Conservation (phyloP, 2,888 invertebrate genomes). For the Chrysodeixis includens region DNA sequence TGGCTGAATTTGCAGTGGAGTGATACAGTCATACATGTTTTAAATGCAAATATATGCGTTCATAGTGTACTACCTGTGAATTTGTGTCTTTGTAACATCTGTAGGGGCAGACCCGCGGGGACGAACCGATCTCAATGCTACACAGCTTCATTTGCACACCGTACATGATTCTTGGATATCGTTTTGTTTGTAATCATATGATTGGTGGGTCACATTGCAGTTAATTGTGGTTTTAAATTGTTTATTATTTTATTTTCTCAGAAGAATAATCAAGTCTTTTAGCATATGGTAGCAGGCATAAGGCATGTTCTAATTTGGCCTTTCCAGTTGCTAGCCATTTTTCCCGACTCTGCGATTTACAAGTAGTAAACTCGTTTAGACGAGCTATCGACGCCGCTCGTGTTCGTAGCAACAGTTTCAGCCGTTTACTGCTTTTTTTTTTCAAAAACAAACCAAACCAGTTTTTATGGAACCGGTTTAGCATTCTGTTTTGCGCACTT, state of each 20-base stretch:
- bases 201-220: slow-evolving; percentile 5
- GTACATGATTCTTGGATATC: slow-evolving; percentile 26
- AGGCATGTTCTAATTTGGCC: too few species aligned
- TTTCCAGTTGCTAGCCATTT: not conserved
- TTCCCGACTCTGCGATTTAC: not conserved
- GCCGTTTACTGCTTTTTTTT: slow-evolving; percentile 20
- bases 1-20: slow-evolving; percentile 27
- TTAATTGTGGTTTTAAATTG: slow-evolving; percentile 1
- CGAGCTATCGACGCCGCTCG: slow-evolving; percentile 7
- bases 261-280: too few species aligned
- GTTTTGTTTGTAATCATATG: slow-evolving; percentile 16
- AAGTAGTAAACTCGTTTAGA: slow-evolving; percentile 9
- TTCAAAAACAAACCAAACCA: slow-evolving; percentile 19
- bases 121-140: slow-evolving; percentile 49
- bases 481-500: slow-evolving; percentile 19
- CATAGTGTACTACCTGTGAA: slow-evolving; percentile 39
- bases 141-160: slow-evolving; percentile 30
- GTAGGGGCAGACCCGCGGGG: slow-evolving; percentile 55
- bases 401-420: slow-evolving; percentile 18
- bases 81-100: slow-evolving; percentile 32
- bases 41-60: slow-evolving; percentile 52
- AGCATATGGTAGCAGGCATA: too few species aligned
- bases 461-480: slow-evolving; percentile 33
- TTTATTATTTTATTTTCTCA: not conserved
- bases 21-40: slow-evolving; percentile 31